Evolutionary conservation across 2,113 vertebrate genomes (phyloP).

Genomic region (Clarias batrachus): DNA sequence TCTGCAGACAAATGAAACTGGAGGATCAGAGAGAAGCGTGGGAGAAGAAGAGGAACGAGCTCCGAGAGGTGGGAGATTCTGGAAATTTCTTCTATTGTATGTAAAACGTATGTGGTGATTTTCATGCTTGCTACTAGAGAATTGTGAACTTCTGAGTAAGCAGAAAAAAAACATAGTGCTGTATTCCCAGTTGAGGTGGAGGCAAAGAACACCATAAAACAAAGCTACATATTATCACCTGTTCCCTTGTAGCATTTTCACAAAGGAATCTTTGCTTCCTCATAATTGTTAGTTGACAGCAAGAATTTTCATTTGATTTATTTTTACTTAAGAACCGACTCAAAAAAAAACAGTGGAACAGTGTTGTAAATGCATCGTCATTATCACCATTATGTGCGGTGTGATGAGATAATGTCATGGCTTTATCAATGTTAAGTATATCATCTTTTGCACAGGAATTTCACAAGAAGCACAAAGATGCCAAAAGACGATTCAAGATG

Average conservation of each 20-base stretch:
- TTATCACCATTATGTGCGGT: background rate
- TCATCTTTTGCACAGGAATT: slow-evolving; percentile 75
- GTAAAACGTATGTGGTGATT: background rate
- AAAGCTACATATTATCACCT: background rate
- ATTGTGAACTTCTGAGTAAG: background rate
- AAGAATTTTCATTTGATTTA: background rate
- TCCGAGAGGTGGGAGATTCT: slow-evolving; percentile 61
- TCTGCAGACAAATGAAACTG: slow-evolving; percentile 72
- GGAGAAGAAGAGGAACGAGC: slow-evolving; percentile 73
- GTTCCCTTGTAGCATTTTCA: background rate
- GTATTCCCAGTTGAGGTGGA: background rate
- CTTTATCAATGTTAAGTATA: background rate
- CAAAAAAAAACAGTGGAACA: background rate
- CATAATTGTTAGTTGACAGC: background rate
- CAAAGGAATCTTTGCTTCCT: background rate
- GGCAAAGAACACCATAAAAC: background rate
- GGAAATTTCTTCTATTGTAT: background rate
- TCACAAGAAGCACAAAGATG: slow-evolving; percentile 89
- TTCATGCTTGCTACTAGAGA: background rate
- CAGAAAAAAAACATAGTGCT: background rate
- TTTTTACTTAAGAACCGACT: background rate
- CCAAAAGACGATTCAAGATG: slow-evolving; percentile 75
- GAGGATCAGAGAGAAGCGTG: slow-evolving; percentile 76
- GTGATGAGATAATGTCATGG: background rate
- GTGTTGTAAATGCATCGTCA: background rate